Base-by-base conservation (phyloP, 1,140 invertebrate genomes). In the Zaprionus davidi region DNA sequence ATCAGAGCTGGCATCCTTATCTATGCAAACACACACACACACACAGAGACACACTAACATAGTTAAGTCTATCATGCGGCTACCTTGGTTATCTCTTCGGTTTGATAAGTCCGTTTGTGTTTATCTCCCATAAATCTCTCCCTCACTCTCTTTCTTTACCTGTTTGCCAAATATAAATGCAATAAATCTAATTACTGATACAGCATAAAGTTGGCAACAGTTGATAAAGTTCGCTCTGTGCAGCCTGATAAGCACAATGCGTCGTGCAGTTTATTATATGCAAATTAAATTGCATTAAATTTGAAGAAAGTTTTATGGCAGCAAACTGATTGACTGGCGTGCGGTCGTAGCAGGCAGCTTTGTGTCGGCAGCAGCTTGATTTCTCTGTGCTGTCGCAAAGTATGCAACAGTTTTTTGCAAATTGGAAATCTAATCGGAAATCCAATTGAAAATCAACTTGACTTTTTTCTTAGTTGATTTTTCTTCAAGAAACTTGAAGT, bases 51-150 rank as follows among this genome's bases (percentile, higher is more conserved):
- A 57, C 34, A 59, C 20, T 49, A 15, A 22, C 31, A 49, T 22
- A 60, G 41, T 46, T 69, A 41, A 56, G 34, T 69, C 51, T 44
- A 59, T 67, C 24, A 57, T 46, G 53, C 31, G 51, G 17, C 38
- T 38, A 15, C 44, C 12, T 13, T 44, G 36, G 20, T 26, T 41
- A 13, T 20, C 53, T 56, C 26, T 24, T 3, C 15, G 22, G 7
- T 22, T 58, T 70, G 66, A 62, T 63, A 63, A 69, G 51, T 11
- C 36, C 6, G 3, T 59, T 56, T 49, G 13, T 17, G 12, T n/a
- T 70, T 62, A 69, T 69, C 71, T 57, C 1, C 3, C 12, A 62
- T 63, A 74, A 63, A 74, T 69, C 51, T 70, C 12, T 1, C 12
- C 12, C 46, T 13, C 44, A 11, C 20, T 22, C 9, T 49, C 13